Evolutionary conservation across 2,113 vertebrate species (phyloP).

Genomic region (Siphamia tubifer): DNA sequence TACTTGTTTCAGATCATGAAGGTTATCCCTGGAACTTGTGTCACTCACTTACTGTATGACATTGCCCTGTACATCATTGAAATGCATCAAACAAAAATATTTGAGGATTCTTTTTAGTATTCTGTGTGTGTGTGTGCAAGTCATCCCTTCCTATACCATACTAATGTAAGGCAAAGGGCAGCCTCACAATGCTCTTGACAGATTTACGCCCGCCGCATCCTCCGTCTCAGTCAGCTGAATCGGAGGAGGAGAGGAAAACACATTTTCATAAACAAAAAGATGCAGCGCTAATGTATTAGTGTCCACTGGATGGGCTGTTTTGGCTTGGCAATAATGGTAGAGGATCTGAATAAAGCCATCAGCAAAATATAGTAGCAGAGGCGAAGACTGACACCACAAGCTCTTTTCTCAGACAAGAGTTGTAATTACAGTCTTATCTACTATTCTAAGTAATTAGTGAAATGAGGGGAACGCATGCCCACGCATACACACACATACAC

Average conservation of each 20-base stretch:
- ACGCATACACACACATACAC: neutral
- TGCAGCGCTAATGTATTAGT: neutral
- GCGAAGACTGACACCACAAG: slow-evolving; percentile 21
- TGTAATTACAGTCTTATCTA: slow-evolving; percentile 63
- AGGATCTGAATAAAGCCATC: neutral
- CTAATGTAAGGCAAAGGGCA: too few species aligned
- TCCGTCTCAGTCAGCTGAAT: neutral
- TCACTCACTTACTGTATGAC: too few species aligned
- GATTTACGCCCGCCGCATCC: neutral
- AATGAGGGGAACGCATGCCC: slow-evolving; percentile 29
- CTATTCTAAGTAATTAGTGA: slow-evolving; percentile 54
- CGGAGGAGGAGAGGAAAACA: neutral
- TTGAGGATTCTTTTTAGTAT: too few species aligned
- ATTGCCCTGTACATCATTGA: too few species aligned
- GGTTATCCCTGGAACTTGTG: too few species aligned
- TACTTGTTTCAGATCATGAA: too few species aligned
- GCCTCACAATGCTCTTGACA: neutral
- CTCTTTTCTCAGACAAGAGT: slow-evolving; percentile 23
- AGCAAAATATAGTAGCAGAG: neutral
- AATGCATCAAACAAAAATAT: too few species aligned
- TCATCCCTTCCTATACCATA: too few species aligned
- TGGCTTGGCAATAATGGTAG: neutral
- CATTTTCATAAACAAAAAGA: neutral
- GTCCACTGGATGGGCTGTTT: neutral
- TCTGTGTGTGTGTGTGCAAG: too few species aligned